Base-by-base conservation (phyloP, 2,797 vertebrate species). In the Galago senegalensis region DNA sequence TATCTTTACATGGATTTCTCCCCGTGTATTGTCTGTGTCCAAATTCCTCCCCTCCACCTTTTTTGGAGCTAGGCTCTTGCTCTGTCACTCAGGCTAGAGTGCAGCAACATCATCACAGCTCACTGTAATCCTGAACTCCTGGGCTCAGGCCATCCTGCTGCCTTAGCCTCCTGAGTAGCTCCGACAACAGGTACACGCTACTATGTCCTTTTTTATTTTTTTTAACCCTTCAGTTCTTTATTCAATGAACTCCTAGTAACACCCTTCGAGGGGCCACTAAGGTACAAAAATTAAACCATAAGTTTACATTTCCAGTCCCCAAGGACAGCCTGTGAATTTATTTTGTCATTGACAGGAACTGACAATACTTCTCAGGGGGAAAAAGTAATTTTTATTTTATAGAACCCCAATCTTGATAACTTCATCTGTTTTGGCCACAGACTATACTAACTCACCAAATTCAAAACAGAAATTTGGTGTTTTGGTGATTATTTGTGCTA, bases 391-490 rank as follows among this genome's bases (percentile, higher is more conserved):
- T 75, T 61, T 49, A n/a, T 63, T 40, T 73, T n/a, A 49, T 11
- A 3, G 18, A 94, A 91, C 58, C 81, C 72, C 80, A 76, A 87
- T 84, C n/a, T 16, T 56, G 16, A 31, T 63, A 69, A 81, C 43
- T 67, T 23, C 53, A 58, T 49, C 49, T 53, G 49, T 53, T 8
- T 87, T 27, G 75, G 85, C 25, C 85, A 53, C 14, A 37, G 61
- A 49, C 43, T 37, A 87, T 4, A 81, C 11, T 8, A 72, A 60
- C 21, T 56, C n/a, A 82, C 37, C 75, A 70, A 82, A 69, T 89
- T 40, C 40, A 16, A 72, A 73, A n/a, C 17, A 93, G 89, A 94
- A 93, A 87, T 23, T n/a, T 40, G 72, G 23, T 27, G 40, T 95
- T 90, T 67, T 43, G 77, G 63, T 70, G 53, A 67, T 65, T 34